phyloP scores from a whole-genome alignment of 2,888 invertebrate species.

The Ariolimax columbianus region DNA sequence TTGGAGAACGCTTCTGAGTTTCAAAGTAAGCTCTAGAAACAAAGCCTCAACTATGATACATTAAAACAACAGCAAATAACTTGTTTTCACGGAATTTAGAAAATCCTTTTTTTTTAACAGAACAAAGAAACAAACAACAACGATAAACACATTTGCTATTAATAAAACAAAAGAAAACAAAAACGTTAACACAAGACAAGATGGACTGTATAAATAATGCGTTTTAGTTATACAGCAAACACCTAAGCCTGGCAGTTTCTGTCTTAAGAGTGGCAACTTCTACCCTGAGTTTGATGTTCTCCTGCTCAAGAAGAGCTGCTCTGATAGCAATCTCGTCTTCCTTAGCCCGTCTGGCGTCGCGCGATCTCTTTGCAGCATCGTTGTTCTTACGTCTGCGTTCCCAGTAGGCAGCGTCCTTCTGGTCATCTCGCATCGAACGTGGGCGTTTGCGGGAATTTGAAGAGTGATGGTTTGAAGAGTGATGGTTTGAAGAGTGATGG shows the following conservation, averaged over 20 bases:
- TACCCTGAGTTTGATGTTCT: conserved; percentile 88
- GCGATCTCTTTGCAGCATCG: conserved; percentile 94
- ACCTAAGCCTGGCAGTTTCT: conserved; percentile 83
- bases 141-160: background rate
- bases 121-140: background rate
- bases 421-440: conserved; percentile 65
- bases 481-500: background rate
- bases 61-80: too few relatives aligned
- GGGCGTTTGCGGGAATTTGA: conserved; percentile 42
- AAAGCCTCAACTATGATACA: too few relatives aligned
- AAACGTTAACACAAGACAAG: background rate
- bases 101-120: too few relatives aligned
- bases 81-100: too few relatives aligned
- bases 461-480: too few relatives aligned
- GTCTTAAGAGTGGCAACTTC: conserved; percentile 84
- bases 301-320: conserved; percentile 91
- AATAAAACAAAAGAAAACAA: background rate
- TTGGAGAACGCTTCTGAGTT: too few relatives aligned
- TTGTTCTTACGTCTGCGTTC: conserved; percentile 94
- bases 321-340: conserved; percentile 95
- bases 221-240: conserved; percentile 79
- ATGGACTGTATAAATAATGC: background rate
- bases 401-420: conserved; percentile 90
- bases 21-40: too few relatives aligned
- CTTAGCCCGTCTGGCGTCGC: conserved; percentile 92